These are phyloP conservation scores for Heliconius congener DNA, from an alignment of 1,140 invertebrate genomes.

Conservation along the genomic window DNA sequence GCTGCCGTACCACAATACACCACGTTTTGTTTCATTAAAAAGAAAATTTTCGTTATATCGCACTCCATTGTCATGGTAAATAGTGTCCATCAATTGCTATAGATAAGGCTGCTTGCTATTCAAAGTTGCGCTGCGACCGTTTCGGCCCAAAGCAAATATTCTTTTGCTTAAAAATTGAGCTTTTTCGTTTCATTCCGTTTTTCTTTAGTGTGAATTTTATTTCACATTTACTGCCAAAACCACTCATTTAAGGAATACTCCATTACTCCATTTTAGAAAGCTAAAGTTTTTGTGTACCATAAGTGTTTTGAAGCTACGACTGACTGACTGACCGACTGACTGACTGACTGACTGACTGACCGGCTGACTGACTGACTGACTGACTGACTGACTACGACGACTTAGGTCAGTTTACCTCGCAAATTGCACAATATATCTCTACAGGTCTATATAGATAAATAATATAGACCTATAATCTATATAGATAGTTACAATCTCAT, in stretches of 20 bases:
- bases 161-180: constrained; percentile 9
- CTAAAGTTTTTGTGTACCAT: neutral
- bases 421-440: neutral
- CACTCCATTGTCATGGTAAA: constrained; percentile 55
- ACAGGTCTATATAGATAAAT: neutral
- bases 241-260: neutral
- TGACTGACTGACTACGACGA: neutral
- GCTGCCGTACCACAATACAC: constrained; percentile 62
- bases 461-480: no score
- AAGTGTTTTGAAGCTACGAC: neutral
- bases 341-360: no score
- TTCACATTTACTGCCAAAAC: neutral
- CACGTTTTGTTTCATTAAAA: constrained; percentile 73
- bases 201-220: neutral
- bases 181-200: neutral
- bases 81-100: constrained; percentile 43
- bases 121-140: neutral
- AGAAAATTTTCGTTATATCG: constrained; percentile 69
- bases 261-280: neutral
- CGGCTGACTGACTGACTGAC: no score
- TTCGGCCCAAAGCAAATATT: constrained; percentile 6
- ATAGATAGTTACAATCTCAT: neutral
- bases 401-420: neutral
- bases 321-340: no score
- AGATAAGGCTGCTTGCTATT: constrained; percentile 37